Conservation (phyloP, 2,113 vertebrate species). For the Myocastor coypus region DNA sequence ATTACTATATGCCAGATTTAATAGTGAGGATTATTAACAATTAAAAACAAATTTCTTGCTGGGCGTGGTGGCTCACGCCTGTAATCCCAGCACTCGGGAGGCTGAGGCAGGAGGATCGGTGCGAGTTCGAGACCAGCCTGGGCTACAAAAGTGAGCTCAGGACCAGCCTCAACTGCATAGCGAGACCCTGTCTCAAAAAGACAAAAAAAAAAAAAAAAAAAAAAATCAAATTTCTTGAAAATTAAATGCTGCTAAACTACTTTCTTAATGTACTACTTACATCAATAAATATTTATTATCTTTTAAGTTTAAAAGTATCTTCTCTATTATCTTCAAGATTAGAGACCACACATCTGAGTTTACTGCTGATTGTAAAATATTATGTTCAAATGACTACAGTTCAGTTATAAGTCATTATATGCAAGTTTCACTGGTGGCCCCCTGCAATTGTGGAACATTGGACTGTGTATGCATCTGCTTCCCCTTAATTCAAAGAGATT, state of each 20-base stretch:
- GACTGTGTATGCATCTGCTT: too few species aligned
- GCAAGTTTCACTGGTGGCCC: too few species aligned
- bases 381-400: background rate
- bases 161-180: too few species aligned
- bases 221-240: background rate
- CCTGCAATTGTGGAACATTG: too few species aligned
- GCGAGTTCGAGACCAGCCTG: too few species aligned
- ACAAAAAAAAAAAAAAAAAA: too few species aligned
- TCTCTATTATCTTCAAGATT: background rate
- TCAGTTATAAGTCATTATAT: background rate
- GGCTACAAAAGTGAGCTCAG: too few species aligned
- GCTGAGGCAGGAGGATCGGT: too few species aligned
- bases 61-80: too few species aligned
- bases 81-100: too few species aligned
- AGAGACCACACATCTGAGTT: background rate
- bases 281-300: background rate
- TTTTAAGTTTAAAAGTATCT: background rate
- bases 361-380: background rate
- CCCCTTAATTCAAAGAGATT: too few species aligned
- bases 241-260: background rate
- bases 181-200: too few species aligned
- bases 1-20: background rate
- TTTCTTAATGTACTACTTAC: background rate
- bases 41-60: background rate
- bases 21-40: background rate